Base-by-base conservation (phyloP, 2,113 vertebrate genomes). In the Myrmecobius fasciatus region DNA sequence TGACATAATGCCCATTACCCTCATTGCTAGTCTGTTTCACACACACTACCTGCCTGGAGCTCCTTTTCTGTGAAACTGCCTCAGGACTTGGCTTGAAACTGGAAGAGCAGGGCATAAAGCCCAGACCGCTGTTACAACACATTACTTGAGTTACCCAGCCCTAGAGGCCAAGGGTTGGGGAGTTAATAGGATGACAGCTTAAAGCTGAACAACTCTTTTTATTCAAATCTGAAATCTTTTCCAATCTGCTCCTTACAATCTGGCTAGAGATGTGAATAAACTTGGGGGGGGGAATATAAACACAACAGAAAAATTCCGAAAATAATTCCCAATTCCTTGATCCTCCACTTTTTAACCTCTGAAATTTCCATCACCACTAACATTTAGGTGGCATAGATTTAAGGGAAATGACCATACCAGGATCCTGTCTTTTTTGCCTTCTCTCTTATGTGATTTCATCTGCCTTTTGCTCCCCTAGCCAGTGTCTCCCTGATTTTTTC, bases 361-460 rank as follows among this genome's bases (percentile, higher is more conserved):
- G 2, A 83, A 83, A 20, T 83, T 83, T 83, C 67, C 20, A 43
- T 17, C 67, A 36, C 67, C 36, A n/a, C 36, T 6, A 83, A 83
- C 1, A 43, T 83, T 83, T 22, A 17, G 20, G n/a, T 8, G n/a
- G 43, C 20, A 8, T 43, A 83, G 36, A 83, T 43, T n/a, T 7
- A 83, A 51, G 53, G 94, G 95, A 95, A 94, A 51, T 53, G 93
- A 96, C 90, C 89, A 89, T 25, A 52, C 53, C 2, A 6, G 91
- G 51, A 67, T 8, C 93, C 56, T 89, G 36, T 22, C 5, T 83
- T 83, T 43, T 83, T 83, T 20, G 36, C 14, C 17, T 43, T 36
- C n/a, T 43, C 36, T n/a, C n/a, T 43, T n/a, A 43, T 1, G 36
- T n/a, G 67, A 75, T 5, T n/a, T 75, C 36, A 75, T 75, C 67